phyloP scores from a whole-genome alignment of 1,140 invertebrate species.

The Drosophila willistoni region DNA sequence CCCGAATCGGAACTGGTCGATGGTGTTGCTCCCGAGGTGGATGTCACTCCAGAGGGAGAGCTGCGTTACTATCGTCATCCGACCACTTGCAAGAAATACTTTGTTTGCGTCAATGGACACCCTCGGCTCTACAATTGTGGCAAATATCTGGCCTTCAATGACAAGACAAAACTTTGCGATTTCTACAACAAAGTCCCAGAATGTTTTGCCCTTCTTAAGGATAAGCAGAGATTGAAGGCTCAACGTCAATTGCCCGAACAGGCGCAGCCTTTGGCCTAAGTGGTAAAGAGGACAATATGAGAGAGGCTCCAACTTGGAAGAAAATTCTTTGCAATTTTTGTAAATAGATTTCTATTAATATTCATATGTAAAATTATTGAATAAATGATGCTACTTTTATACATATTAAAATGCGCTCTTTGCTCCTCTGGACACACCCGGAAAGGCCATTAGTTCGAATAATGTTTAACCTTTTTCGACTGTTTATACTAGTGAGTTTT shows the following conservation, averaged over 20 bases:
- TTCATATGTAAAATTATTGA: conserved; percentile 32
- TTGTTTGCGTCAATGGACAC: conserved; percentile 90
- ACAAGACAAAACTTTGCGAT: conserved; percentile 72
- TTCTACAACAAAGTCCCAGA: conserved; percentile 81
- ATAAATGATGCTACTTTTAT: conserved; percentile 35
- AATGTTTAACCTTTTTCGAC: too few relatives aligned
- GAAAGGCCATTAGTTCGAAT: too few relatives aligned
- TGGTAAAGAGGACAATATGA: background rate
- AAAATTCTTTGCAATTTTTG: conserved; percentile 39
- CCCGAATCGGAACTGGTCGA: conserved; percentile 82
- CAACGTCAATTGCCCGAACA: conserved; percentile 42
- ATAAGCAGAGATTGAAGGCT: conserved; percentile 65
- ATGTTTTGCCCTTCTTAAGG: conserved; percentile 77
- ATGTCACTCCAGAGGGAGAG: conserved; percentile 84
- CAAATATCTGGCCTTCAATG: conserved; percentile 79
- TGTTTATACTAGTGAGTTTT: too few relatives aligned
- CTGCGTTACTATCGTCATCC: conserved; percentile 85
- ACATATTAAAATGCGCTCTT: background rate
- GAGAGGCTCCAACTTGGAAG: conserved; percentile 34
- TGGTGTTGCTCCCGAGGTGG: conserved; percentile 79
- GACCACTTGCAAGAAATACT: conserved; percentile 91
- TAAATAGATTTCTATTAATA: conserved; percentile 39
- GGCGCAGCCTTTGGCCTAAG: conserved; percentile 36
- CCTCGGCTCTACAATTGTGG: conserved; percentile 84
- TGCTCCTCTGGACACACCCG: too few relatives aligned